Conservation (phyloP, 2,113 vertebrate species). For the Verasper variegatus region DNA sequence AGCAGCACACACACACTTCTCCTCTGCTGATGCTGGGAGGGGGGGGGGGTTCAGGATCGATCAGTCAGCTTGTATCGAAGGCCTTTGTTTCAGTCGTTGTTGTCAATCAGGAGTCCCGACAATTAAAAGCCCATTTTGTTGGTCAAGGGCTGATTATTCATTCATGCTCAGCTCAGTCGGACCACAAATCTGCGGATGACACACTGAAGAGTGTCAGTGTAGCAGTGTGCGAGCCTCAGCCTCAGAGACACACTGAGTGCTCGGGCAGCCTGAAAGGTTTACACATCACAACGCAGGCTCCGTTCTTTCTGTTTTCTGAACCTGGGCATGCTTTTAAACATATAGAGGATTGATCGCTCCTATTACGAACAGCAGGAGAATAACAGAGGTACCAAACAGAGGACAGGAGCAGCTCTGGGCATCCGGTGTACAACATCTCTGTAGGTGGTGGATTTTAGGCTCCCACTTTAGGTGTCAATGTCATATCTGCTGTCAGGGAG, state of each 20-base stretch:
- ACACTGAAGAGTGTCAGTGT: slow-evolving; percentile 48
- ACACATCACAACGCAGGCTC: slow-evolving; percentile 33
- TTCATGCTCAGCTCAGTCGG: slow-evolving; percentile 55
- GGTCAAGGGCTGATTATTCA: slow-evolving; percentile 72
- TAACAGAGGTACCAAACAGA: slow-evolving; percentile 28
- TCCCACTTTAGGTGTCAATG: slow-evolving; percentile 64
- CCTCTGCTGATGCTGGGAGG: background rate
- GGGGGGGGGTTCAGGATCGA: slow-evolving; percentile 16
- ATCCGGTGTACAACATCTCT: slow-evolving; percentile 42
- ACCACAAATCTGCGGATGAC: slow-evolving; percentile 65
- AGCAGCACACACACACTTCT: slow-evolving; percentile 5
- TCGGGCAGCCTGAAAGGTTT: slow-evolving; percentile 39
- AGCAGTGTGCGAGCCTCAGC: slow-evolving; percentile 13
- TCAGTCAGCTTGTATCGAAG: slow-evolving; percentile 37
- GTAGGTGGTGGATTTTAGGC: slow-evolving; percentile 53
- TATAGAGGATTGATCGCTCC: slow-evolving; percentile 21
- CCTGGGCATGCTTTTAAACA: slow-evolving; percentile 26
- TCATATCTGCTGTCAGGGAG: slow-evolving; percentile 67
- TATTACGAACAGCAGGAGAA: slow-evolving; percentile 28
- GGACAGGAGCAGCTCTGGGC: slow-evolving; percentile 25
- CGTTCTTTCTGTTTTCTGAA: slow-evolving; percentile 18
- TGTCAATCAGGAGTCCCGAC: slow-evolving; percentile 55
- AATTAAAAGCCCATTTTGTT: slow-evolving; percentile 78
- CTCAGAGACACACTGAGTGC: slow-evolving; percentile 8
- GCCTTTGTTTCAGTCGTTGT: slow-evolving; percentile 55